These are phyloP conservation scores for Podiceps cristatus DNA, from an alignment of 2,113 vertebrate genomes.

Conservation along the genomic window DNA sequence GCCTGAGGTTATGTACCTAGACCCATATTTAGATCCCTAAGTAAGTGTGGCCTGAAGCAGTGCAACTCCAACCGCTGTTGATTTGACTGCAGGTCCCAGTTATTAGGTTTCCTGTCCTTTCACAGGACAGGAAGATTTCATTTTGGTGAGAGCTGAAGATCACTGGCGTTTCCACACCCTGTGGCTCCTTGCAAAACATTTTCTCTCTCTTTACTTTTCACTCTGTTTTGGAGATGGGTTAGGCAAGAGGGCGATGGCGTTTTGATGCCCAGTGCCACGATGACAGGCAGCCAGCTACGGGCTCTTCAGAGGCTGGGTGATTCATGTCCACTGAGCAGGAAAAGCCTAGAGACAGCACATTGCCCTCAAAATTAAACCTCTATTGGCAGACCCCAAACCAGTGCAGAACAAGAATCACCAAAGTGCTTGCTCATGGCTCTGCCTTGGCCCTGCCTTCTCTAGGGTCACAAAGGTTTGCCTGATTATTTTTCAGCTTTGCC, in stretches of 20 bases:
- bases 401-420: not conserved
- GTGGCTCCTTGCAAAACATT: not conserved
- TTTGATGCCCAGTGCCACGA: not conserved
- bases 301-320: not conserved
- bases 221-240: too few species aligned
- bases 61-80: not conserved
- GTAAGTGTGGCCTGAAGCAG: not conserved
- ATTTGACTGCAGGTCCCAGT: not conserved
- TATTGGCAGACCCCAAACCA: not conserved
- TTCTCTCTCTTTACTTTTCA: not conserved
- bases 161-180: not conserved
- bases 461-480: not conserved
- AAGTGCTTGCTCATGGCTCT: not conserved
- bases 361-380: not conserved
- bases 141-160: not conserved
- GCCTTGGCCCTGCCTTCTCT: not conserved
- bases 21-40: not conserved
- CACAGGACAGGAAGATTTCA: not conserved
- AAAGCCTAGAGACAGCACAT: not conserved
- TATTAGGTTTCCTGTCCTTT: not conserved
- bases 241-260: fast-evolving
- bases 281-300: fast-evolving
- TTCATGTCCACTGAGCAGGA: not conserved
- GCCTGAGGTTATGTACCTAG: not conserved
- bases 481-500: not conserved